Base-by-base conservation (phyloP, 2,888 invertebrate species). In the Eupelmus urozonus region DNA sequence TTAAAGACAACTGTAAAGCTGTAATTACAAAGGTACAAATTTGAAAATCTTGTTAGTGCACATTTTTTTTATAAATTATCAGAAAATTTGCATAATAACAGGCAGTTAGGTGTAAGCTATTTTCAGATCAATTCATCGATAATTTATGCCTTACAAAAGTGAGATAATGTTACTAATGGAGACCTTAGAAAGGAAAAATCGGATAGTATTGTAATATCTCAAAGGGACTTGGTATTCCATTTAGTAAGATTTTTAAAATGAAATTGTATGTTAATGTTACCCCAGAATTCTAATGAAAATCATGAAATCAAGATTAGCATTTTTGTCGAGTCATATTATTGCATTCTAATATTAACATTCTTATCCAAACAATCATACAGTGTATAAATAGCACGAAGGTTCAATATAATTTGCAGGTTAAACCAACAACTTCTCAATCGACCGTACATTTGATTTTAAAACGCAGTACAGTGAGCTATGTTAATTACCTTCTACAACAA, bases 231-330 rank as follows among this genome's bases (percentile, higher is more conserved):
- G 16, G n/a, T 53, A 67, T 67, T 55, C 67, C 55, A 13, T 29
- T 51, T 20, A 23, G 20, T 0, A 18, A n/a, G 1, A 9, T 40
- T 55, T 55, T 40, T 4, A 55, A 23, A 23, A 40, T 16, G 40
- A 57, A 69, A 57, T 55, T 69, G 69, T 59, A 45, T 45, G 45
- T 25, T 45, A 70, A 70, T 45, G 18, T n/a, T 11, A 45, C 18
- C 27, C 27, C 13, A 27, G 25, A 59, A 70, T 59, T 5, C 27
- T 59, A 27, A 59, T 57, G 45, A 27, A 69, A 45, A 40, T 13
- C 29, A 34, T n/a, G 51, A 34, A 53, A 40, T 40, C 51, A 25
- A 71, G 51, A 71, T 71, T 71, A 71, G 11, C 62, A 62, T 62
- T 62, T 53, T 59, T 42, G 59, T 11, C 59, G 23, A 49, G 70